A percentile compares a stretch with the other conserved stretches of the same genome.
Conservation (phyloP, 2,113 vertebrate species). For the Rhynchomys soricoides region DNA sequence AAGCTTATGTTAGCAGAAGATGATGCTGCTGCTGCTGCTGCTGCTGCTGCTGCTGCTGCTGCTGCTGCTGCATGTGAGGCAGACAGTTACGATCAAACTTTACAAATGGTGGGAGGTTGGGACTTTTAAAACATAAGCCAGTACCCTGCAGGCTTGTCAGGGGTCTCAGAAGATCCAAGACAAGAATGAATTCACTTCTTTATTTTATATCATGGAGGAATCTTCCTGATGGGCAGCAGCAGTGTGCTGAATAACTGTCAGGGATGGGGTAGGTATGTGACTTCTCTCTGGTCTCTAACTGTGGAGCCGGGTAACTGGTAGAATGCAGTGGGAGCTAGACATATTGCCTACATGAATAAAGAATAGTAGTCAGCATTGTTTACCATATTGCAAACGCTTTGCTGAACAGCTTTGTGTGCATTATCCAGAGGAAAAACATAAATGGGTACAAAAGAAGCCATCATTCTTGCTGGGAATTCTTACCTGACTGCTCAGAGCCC, state of each 20-base stretch:
- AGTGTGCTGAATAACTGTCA: fast-evolving
- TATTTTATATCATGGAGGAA: fast-evolving
- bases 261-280: neutral
- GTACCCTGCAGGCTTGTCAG: neutral
- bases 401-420: neutral
- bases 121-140: too few relatives aligned
- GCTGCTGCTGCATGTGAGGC: fast-evolving
- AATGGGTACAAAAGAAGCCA: neutral
- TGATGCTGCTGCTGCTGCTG: fast-evolving
- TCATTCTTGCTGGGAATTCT: neutral
- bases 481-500: neutral
- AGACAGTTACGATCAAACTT: too few relatives aligned
- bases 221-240: fast-evolving
- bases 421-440: neutral
- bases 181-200: too few relatives aligned
- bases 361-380: neutral
- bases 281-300: neutral
- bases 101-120: too few relatives aligned
- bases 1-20: neutral
- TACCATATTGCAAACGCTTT: fast-evolving
- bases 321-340: neutral
- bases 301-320: fast-evolving
- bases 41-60: too few relatives aligned
- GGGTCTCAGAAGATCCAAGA: neutral
- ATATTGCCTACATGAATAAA: neutral